Percentiles rank a stretch among this genome's conserved stretches.
phyloP scores from a whole-genome alignment of 2,113 vertebrate species.

The Bubo scandiacus region DNA sequence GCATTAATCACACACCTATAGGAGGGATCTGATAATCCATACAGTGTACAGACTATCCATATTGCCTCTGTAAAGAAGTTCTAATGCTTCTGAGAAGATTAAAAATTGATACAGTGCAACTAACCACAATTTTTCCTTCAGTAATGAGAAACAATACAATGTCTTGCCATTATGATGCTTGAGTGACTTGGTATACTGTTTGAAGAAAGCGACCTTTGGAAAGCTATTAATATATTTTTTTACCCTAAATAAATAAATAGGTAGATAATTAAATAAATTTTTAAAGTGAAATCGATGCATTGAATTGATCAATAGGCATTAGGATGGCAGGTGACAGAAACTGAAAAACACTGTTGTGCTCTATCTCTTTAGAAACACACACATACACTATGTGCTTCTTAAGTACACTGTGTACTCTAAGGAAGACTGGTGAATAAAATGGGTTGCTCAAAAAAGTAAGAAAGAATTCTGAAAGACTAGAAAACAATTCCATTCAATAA shows the following conservation, averaged over 20 bases:
- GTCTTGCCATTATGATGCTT: neutral
- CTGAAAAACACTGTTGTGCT: neutral
- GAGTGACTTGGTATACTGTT: neutral
- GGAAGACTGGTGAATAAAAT: neutral
- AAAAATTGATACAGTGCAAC: neutral
- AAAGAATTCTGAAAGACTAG: neutral
- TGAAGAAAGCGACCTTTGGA: neutral
- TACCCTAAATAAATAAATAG: neutral
- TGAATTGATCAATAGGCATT: neutral
- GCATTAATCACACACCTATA: neutral
- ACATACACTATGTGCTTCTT: neutral
- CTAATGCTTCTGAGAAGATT: neutral
- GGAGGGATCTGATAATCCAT: neutral
- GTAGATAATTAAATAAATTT: neutral
- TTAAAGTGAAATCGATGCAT: neutral
- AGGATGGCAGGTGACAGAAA: neutral
- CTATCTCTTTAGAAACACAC: neutral
- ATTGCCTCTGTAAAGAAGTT: neutral
- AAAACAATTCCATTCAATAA: neutral
- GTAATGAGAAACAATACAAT: neutral
- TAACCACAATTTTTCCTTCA: neutral
- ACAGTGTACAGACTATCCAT: neutral
- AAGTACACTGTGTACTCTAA: neutral
- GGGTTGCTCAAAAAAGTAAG: neutral
- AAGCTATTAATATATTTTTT: neutral